Evolutionary conservation across 1,140 invertebrate species (phyloP).

Genomic region (Megathymus violae): DNA sequence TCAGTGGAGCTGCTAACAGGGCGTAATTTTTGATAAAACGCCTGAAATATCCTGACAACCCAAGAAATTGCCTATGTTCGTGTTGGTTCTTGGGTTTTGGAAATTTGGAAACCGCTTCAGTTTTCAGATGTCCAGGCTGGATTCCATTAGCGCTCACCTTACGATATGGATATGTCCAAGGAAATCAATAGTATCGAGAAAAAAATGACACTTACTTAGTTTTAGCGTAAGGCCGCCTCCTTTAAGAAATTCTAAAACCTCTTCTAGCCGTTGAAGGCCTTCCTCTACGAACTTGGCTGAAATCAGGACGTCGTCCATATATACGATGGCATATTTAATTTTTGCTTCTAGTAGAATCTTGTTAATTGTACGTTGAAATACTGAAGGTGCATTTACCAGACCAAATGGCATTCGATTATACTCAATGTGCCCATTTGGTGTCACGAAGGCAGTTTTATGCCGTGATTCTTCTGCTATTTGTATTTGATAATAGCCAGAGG

Average conservation of each 20-base stretch:
- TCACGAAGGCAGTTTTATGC: too few species aligned
- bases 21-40: conserved; percentile 62
- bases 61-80: conserved; percentile 31
- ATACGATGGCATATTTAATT: conserved; percentile 30
- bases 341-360: conserved; percentile 34
- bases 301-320: conserved; percentile 36
- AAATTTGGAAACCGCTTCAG: conserved; percentile 52
- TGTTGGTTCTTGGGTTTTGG: conserved; percentile 29
- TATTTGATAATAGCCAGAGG: too few species aligned
- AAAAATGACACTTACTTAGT: conserved; percentile 40
- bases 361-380: conserved; percentile 33
- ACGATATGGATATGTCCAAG: too few species aligned
- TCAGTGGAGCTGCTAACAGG: too few species aligned
- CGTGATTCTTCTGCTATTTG: too few species aligned
- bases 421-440: too few species aligned
- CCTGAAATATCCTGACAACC: conserved; percentile 43
- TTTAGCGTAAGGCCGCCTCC: conserved; percentile 21
- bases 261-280: conserved; percentile 3
- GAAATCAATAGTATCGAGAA: conserved; percentile 34
- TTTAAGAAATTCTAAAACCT: conserved; percentile 4
- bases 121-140: conserved; percentile 42
- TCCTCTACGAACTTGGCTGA: background rate
- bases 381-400: conserved; percentile 22
- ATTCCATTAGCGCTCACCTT: conserved; percentile 33
- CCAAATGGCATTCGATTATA: too few species aligned